Conservation (phyloP, 2,113 vertebrate species). For the Oreochromis niloticus region DNA sequence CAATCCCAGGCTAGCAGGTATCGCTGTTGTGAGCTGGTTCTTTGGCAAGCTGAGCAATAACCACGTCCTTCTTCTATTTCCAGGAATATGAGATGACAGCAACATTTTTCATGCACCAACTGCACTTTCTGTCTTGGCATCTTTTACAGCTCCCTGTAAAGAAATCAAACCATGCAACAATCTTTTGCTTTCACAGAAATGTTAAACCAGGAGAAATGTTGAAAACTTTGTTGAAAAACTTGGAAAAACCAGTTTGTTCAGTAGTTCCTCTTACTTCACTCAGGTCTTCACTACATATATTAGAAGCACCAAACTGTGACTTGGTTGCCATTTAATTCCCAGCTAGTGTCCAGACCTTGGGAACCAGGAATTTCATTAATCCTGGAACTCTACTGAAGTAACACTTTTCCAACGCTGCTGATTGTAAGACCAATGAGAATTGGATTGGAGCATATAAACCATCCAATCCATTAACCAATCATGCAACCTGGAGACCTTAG, state of each 20-base stretch:
- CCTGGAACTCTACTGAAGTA: background rate
- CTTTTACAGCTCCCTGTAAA: background rate
- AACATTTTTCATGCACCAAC: background rate
- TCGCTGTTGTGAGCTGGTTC: background rate
- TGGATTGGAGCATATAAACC: background rate
- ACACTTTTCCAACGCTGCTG: background rate
- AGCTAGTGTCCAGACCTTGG: background rate
- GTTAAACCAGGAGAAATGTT: background rate
- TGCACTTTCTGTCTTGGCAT: background rate
- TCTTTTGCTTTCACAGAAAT: background rate
- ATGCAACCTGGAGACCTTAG: background rate
- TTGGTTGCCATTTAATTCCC: background rate
- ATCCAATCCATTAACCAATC: background rate
- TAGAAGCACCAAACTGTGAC: background rate
- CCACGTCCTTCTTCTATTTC: background rate
- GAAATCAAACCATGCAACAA: background rate
- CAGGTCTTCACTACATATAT: background rate
- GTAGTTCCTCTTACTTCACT: background rate
- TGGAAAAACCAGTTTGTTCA: background rate
- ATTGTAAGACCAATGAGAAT: background rate
- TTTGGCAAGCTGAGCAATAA: background rate
- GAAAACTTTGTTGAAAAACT: background rate
- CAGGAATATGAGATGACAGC: background rate
- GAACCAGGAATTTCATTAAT: background rate
- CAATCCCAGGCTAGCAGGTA: background rate